These are phyloP conservation scores for Brachypteracias leptosomus DNA, from an alignment of 2,113 vertebrate species.

Conservation along the genomic window DNA sequence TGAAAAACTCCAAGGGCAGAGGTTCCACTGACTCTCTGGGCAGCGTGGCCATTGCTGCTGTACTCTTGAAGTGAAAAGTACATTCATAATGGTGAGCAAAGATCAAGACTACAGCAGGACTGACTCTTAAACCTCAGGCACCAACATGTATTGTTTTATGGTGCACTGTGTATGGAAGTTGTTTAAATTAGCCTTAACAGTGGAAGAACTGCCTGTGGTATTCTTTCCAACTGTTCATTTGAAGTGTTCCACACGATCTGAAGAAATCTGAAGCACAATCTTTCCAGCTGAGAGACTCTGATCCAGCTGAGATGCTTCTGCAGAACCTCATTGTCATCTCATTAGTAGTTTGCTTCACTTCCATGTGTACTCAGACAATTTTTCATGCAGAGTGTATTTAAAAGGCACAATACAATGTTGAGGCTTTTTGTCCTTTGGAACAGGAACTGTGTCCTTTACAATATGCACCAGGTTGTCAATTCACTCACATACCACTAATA, in stretches of 20 bases:
- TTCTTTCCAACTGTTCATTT: background rate
- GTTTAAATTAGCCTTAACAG: background rate
- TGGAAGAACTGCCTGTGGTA: background rate
- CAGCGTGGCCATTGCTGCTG: background rate
- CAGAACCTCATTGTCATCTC: background rate
- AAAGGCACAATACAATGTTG: background rate
- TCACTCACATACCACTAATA: background rate
- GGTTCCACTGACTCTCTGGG: background rate
- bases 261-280: background rate
- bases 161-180: background rate
- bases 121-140: background rate
- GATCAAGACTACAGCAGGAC: background rate
- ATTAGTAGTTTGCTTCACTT: background rate
- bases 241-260: background rate
- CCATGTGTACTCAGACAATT: background rate
- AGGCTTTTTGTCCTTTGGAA: constrained; percentile 6
- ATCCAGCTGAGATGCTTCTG: background rate
- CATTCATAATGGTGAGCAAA: background rate
- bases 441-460: background rate
- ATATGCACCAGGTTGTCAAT: background rate
- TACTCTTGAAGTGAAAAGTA: background rate
- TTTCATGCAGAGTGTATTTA: background rate
- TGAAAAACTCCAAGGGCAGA: background rate
- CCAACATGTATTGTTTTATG: fast-evolving
- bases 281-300: background rate